These are phyloP conservation scores for Colostygia pectinataria DNA, from an alignment of 2,888 invertebrate species.

Conservation along the genomic window DNA sequence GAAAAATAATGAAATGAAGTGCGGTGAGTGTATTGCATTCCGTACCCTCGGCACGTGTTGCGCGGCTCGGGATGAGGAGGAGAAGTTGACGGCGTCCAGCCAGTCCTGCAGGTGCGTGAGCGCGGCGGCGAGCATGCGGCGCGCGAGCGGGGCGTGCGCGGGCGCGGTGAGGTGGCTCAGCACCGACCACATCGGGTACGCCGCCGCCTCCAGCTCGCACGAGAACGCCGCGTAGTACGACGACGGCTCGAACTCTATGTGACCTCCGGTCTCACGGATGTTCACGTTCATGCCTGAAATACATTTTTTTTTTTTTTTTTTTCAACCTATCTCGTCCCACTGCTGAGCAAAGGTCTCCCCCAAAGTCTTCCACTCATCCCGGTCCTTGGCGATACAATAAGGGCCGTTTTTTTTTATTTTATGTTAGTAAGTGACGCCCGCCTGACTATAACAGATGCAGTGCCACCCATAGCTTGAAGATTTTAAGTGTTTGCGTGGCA, in stretches of 20 bases:
- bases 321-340: too few relatives aligned
- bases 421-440: too few relatives aligned
- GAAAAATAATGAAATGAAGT: background rate
- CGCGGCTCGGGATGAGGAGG: too few relatives aligned
- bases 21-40: background rate
- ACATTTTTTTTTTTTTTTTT: too few relatives aligned
- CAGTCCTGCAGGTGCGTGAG: constrained; percentile 92
- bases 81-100: constrained; percentile 92
- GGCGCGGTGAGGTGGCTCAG: constrained; percentile 92
- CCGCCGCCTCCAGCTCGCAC: constrained; percentile 97
- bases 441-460: too few relatives aligned
- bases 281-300: constrained; percentile 96
- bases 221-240: constrained; percentile 99
- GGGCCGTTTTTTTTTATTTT: too few relatives aligned
- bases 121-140: constrained; percentile 89
- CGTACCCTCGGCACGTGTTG: constrained; percentile 81
- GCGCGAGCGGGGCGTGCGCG: constrained; percentile 88
- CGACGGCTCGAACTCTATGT: constrained; percentile 98
- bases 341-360: too few relatives aligned
- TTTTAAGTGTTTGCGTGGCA: too few relatives aligned
- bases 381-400: too few relatives aligned
- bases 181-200: constrained; percentile 99
- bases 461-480: too few relatives aligned
- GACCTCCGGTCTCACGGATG: constrained; percentile 93
- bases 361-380: too few relatives aligned